phyloP scores from a whole-genome alignment of 2,113 vertebrate genomes.

The Mesocricetus auratus region DNA sequence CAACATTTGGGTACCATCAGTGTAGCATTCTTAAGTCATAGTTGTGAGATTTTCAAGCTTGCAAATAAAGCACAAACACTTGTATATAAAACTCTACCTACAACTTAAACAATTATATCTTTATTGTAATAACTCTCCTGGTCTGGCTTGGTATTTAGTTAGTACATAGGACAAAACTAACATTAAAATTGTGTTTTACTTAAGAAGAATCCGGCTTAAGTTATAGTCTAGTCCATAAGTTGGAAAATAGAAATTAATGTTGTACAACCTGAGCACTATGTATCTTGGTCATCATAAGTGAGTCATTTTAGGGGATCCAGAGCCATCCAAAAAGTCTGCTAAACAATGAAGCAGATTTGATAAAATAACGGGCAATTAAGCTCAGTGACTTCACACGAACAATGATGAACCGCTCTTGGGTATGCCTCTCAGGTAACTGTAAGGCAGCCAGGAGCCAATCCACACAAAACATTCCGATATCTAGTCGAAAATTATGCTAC shows the following conservation, averaged over 20 bases:
- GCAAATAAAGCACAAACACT: constrained; percentile 27
- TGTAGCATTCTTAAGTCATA: constrained; percentile 41
- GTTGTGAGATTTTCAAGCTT: constrained; percentile 32
- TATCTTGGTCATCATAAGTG: background rate
- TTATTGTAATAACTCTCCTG: background rate
- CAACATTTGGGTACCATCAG: constrained; percentile 24
- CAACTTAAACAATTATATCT: constrained; percentile 30
- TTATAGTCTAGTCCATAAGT: background rate
- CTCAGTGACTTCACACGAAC: background rate
- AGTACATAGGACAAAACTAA: background rate
- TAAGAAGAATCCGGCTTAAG: background rate
- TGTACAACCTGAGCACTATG: background rate
- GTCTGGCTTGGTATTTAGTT: background rate
- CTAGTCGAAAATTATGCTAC: constrained; percentile 14
- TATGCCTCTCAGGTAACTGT: background rate
- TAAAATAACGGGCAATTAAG: background rate
- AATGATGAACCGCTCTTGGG: background rate
- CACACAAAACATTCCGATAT: background rate
- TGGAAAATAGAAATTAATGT: constrained; percentile 44
- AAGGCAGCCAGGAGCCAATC: background rate
- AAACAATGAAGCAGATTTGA: background rate
- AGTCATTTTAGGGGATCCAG: background rate
- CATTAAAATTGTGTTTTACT: background rate
- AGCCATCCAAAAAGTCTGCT: background rate
- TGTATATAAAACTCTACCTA: constrained; percentile 47